Percentiles rank a stretch among this genome's conserved stretches.
Evolutionary conservation across 2,113 vertebrate species (phyloP).

Genomic region (Lepisosteus oculatus): DNA sequence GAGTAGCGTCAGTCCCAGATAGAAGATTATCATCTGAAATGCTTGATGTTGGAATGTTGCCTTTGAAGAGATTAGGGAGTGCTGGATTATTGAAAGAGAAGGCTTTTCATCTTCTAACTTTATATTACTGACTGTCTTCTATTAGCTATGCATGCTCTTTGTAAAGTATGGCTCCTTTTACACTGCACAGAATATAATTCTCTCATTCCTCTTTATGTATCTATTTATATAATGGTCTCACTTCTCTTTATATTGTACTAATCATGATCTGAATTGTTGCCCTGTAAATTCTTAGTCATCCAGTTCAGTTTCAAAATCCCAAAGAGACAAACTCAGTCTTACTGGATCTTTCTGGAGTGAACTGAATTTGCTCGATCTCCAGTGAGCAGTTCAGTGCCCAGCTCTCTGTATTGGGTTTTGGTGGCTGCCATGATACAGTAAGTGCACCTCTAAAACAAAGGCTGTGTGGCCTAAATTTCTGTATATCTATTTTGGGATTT

Average conservation of each 20-base stretch:
- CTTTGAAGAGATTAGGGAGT: conserved; percentile 27
- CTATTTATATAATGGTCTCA: not conserved
- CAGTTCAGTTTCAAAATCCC: too few species aligned
- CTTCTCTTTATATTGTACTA: not conserved
- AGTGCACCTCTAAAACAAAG: too few species aligned
- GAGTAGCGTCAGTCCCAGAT: conserved; percentile 23
- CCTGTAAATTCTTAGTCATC: too few species aligned
- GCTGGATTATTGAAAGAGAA: conserved; percentile 46
- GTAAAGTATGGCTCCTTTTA: not conserved
- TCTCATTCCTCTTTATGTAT: not conserved
- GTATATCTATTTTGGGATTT: too few species aligned
- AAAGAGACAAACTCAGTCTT: too few species aligned
- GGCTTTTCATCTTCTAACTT: conserved; percentile 14
- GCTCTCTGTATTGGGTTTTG: too few species aligned
- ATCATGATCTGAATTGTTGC: not conserved
- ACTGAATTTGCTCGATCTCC: too few species aligned
- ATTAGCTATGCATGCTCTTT: not conserved
- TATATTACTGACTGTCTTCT: not conserved
- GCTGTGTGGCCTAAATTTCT: too few species aligned
- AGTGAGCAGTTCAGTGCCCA: too few species aligned
- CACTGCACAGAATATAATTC: not conserved
- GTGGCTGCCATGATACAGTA: too few species aligned
- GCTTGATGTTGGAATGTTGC: conserved; percentile 25
- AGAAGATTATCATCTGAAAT: conserved; percentile 19
- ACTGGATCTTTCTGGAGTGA: too few species aligned